Base-by-base conservation (phyloP, 1,140 invertebrate genomes). In the Neodiprion virginianus region DNA sequence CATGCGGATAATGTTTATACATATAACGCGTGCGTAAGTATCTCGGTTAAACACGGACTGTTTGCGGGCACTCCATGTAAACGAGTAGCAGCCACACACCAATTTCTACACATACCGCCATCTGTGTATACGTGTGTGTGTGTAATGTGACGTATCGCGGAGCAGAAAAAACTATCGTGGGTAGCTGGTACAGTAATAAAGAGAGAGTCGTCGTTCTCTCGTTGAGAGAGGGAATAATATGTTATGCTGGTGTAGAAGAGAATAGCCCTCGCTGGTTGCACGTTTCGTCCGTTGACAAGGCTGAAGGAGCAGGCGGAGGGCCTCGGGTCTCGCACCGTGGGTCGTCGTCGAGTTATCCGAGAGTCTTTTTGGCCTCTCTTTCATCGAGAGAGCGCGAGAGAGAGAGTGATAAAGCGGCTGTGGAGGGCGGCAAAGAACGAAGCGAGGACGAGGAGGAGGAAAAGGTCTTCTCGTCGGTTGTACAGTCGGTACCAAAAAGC, bases 221-320 rank as follows among this genome's bases (percentile, higher is more conserved):
- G 28, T 40, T 40, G 28, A 40, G 28, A 40, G 28, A 40, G 28
- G 28, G 28, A 40, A 40, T 40, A 40, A 40, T 40, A 40, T 40
- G 28, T 40, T 40, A 5, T 40, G 28, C 28, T 40, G 5, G 28
- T 40, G 28, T 4, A 5, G 28, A 40, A 40, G 28, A 40, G 28
- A 40, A 40, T 40, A 40, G 28, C 5, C 28, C 28, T 40, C 28
- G 11, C 61, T 65, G 72, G n/a, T 47, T 50, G 72, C 53, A 17
- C 65, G 72, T 72, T 75, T 69, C 75, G 48, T 69, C 48, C 50
- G 48, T 69, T 74, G 21, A 11, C 49, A 9, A 23, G 71, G 67
- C 61, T 67, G 69, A 28, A 48, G 74, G 69, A 69, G 69, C 77
- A 68, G 67, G 72, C 72, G 48, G 72, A 40, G 74, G 74, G 74